phyloP scores from a whole-genome alignment of 2,888 invertebrate genomes.

The Oligia latruncula region DNA sequence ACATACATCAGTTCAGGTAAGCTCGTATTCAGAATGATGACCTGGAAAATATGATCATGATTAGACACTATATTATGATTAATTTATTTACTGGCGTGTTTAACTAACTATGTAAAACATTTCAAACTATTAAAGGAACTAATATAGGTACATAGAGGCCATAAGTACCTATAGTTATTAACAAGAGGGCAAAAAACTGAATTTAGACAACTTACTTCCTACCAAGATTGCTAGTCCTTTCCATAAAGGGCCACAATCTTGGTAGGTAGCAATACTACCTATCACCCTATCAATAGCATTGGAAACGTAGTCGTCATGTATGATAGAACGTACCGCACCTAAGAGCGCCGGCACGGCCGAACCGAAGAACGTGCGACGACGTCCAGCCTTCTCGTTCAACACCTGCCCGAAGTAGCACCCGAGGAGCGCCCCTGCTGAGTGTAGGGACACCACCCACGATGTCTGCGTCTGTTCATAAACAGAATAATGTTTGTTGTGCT shows the following conservation, averaged over 20 bases:
- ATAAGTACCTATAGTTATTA: neutral
- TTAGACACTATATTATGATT: neutral
- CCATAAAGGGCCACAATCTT: neutral
- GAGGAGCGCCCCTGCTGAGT: conserved; percentile 89
- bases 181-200: neutral
- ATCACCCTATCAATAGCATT: neutral
- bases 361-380: conserved; percentile 87
- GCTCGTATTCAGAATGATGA: conserved; percentile 85
- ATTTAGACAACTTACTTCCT: neutral
- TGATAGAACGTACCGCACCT: conserved; percentile 87
- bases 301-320: neutral
- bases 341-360: conserved; percentile 88
- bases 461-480: conserved; percentile 81
- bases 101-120: neutral
- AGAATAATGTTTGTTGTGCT: neutral
- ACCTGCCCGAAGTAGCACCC: conserved; percentile 90
- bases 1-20: conserved; percentile 87
- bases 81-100: too few species aligned
- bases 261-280: neutral
- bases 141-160: neutral
- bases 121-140: neutral
- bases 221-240: neutral
- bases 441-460: conserved; percentile 90
- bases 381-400: conserved; percentile 89
- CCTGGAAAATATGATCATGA: conserved; percentile 72